Percentiles rank a stretch among this genome's conserved stretches.
Evolutionary conservation across 2,113 vertebrate genomes (phyloP).

Genomic region (Elachura formosa): DNA sequence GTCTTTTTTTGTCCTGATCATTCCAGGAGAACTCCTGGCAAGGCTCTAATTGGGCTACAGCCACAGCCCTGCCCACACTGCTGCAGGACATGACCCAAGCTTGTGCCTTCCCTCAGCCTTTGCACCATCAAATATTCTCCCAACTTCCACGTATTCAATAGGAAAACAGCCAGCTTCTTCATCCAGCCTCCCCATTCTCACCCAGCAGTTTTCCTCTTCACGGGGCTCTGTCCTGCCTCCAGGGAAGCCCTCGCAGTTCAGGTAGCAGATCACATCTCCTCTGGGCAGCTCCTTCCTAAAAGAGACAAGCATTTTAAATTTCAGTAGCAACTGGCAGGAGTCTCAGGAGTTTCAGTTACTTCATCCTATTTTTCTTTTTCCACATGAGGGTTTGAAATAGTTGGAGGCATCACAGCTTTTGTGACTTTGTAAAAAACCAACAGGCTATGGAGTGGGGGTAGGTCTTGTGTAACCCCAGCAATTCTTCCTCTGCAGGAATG

Average conservation of each 20-base stretch:
- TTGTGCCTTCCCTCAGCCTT: background rate
- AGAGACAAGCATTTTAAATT: background rate
- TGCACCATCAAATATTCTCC: background rate
- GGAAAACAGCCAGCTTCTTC: background rate
- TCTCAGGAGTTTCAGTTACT: background rate
- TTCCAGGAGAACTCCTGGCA: background rate
- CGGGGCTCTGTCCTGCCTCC: background rate
- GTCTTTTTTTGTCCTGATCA: background rate
- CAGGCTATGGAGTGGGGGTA: background rate
- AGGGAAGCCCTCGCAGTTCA: background rate
- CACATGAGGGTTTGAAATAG: background rate
- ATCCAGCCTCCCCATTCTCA: background rate
- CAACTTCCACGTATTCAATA: fast-evolving
- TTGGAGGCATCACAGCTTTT: background rate
- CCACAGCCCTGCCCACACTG: fast-evolving
- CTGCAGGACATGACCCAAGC: background rate
- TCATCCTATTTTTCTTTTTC: background rate
- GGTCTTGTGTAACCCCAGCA: background rate
- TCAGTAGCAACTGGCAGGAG: background rate
- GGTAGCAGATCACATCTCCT: background rate
- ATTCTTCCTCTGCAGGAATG: background rate
- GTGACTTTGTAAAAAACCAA: background rate
- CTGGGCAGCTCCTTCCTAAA: background rate
- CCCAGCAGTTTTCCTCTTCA: fast-evolving
- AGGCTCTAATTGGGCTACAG: background rate